phyloP scores from a whole-genome alignment of 2,113 vertebrate species.

The Mystacornis crossleyi region DNA sequence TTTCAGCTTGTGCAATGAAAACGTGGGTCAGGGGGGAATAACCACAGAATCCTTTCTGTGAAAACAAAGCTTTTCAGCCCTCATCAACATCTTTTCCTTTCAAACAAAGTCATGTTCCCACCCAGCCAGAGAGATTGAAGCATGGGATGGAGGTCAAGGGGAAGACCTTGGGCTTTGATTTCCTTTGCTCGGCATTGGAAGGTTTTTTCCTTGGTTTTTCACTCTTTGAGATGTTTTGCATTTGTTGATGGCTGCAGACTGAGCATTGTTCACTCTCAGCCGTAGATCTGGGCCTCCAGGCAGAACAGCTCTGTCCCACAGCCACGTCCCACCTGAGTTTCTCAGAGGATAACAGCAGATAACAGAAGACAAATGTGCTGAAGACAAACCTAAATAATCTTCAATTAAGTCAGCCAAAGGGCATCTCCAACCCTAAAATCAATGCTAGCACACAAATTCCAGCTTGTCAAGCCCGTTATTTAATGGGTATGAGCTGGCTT shows the following conservation, averaged over 20 bases:
- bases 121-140: not conserved
- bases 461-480: not conserved
- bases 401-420: not conserved
- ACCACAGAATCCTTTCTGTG: not conserved
- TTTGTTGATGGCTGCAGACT: not conserved
- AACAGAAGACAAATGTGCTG: not conserved
- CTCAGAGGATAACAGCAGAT: not conserved
- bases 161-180: slow-evolving; percentile 19
- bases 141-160: not conserved
- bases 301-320: not conserved
- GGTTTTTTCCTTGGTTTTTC: not conserved
- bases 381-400: not conserved
- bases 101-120: not conserved
- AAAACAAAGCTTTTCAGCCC: not conserved
- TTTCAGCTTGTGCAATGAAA: not conserved
- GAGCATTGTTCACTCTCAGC: not conserved
- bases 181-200: not conserved
- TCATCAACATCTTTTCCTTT: not conserved
- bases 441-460: not conserved
- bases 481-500: not conserved
- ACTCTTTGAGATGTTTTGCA: not conserved
- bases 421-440: not conserved
- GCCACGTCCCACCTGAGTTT: not conserved
- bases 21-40: not conserved
- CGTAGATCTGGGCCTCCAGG: not conserved